phyloP scores from a whole-genome alignment of 1,140 invertebrate species.

The Drosophila bifasciata region DNA sequence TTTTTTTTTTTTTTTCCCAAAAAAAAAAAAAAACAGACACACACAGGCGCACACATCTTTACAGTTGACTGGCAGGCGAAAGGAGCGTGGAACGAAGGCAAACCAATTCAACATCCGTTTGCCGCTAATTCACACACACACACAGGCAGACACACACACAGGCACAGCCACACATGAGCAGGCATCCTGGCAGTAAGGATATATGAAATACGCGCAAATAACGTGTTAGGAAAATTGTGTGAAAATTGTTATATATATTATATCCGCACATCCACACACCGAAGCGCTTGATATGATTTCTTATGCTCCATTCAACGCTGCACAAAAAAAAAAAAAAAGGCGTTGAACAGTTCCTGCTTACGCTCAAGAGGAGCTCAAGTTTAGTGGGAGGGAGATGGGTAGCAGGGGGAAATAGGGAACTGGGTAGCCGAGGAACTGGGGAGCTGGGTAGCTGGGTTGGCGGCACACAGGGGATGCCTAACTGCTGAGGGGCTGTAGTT shows the following conservation, averaged over 20 bases:
- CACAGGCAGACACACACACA: slow-evolving; percentile 28
- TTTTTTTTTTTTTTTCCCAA: too few relatives aligned
- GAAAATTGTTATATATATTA: slow-evolving; percentile 83
- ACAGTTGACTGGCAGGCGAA: slow-evolving; percentile 72
- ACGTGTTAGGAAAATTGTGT: slow-evolving; percentile 80
- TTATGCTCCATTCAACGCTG: slow-evolving; percentile 74
- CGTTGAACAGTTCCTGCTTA: slow-evolving; percentile 56
- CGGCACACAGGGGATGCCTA: slow-evolving; percentile 1
- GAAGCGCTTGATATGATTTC: slow-evolving; percentile 75
- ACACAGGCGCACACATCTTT: slow-evolving; percentile 39
- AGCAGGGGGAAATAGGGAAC: too few relatives aligned
- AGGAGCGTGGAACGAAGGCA: slow-evolving; percentile 63
- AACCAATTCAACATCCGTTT: slow-evolving; percentile 82
- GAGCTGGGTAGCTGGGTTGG: too few relatives aligned
- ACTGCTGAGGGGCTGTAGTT: neutral
- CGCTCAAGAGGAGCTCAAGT: neutral
- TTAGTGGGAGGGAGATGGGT: neutral
- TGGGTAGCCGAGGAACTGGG: slow-evolving; percentile 1
- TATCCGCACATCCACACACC: slow-evolving; percentile 73
- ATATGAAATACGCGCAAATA: slow-evolving; percentile 81
- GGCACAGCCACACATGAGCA: neutral
- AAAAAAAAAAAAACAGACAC: too few relatives aligned
- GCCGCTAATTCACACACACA: slow-evolving; percentile 79
- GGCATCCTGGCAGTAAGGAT: slow-evolving; percentile 63
- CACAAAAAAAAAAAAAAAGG: too few relatives aligned